Conservation (phyloP, 2,888 invertebrate species). For the Sarcophaga rosellei region DNA sequence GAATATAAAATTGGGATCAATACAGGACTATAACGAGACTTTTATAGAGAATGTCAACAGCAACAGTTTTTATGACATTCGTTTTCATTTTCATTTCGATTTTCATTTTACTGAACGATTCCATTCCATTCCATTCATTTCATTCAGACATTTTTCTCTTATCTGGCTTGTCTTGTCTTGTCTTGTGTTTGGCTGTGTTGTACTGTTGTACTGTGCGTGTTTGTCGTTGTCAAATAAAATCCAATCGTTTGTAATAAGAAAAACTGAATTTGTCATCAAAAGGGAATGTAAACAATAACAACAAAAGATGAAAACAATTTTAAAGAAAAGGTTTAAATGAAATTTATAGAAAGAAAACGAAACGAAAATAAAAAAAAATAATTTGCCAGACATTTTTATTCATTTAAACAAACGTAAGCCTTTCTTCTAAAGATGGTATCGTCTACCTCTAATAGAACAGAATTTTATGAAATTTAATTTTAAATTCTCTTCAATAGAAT, state of each 20-base stretch:
- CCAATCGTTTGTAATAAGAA: constrained; percentile 27
- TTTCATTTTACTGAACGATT: neutral
- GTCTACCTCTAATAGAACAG: too few species aligned
- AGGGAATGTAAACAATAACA: neutral
- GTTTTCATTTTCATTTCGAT: constrained; percentile 2
- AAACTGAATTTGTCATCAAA: constrained; percentile 32
- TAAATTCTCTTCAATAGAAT: too few species aligned
- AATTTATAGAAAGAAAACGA: neutral
- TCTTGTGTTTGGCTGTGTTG: neutral
- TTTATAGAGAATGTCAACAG: constrained; percentile 44
- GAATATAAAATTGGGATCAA: constrained; percentile 37
- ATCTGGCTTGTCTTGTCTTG: neutral
- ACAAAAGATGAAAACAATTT: neutral
- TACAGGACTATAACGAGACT: constrained; percentile 6
- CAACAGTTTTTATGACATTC: constrained; percentile 40
- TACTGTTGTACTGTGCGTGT: too few species aligned
- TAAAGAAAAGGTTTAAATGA: constrained; percentile 13
- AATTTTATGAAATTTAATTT: too few species aligned
- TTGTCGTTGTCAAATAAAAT: constrained; percentile 11
- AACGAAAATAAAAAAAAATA: neutral
- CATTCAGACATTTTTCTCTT: neutral
- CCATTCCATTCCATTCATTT: neutral
- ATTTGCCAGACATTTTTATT: neutral
- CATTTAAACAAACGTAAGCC: too few species aligned
- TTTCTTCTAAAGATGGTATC: too few species aligned